Conservation (phyloP, 1,140 invertebrate species). For the Odontomachus brunneus region DNA sequence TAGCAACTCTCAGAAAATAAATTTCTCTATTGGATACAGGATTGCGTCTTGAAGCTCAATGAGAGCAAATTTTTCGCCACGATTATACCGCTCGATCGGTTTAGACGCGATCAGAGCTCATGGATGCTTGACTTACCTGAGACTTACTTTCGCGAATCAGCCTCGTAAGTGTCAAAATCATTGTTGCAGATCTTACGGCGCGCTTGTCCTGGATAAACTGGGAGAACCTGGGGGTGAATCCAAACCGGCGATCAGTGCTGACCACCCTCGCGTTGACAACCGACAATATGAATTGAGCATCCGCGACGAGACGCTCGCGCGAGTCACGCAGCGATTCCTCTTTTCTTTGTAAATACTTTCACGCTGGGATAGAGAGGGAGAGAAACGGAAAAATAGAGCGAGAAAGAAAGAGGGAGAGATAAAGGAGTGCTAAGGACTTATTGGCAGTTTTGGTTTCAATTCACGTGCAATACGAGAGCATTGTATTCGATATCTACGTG, state of each 20-base stretch:
- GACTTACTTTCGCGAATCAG: too few species aligned
- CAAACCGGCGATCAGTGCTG: slow-evolving; percentile 92
- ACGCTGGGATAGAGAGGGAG: slow-evolving; percentile 57
- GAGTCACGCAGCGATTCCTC: slow-evolving; percentile 10
- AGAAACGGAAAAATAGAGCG: background rate
- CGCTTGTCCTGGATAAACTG: slow-evolving; percentile 99
- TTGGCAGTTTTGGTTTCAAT: slow-evolving; percentile 74
- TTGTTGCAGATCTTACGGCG: slow-evolving; percentile 95
- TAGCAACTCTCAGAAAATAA: too few species aligned
- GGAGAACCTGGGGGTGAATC: slow-evolving; percentile 98
- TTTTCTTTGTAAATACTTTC: slow-evolving; percentile 81
- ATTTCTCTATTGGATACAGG: too few species aligned
- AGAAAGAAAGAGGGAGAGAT: background rate
- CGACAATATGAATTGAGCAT: slow-evolving; percentile 88
- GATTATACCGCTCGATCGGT: too few species aligned
- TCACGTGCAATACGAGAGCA: slow-evolving; percentile 81
- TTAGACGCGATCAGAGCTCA: too few species aligned
- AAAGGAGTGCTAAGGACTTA: background rate
- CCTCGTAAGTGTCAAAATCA: background rate
- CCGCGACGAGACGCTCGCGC: background rate
- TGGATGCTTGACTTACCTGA: too few species aligned
- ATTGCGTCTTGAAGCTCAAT: too few species aligned
- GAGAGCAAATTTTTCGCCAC: too few species aligned
- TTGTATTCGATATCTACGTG: slow-evolving; percentile 73
- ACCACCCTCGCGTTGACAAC: slow-evolving; percentile 92